These are phyloP conservation scores for Drosophila prolongata DNA, from an alignment of 2,888 invertebrate species.

Conservation along the genomic window DNA sequence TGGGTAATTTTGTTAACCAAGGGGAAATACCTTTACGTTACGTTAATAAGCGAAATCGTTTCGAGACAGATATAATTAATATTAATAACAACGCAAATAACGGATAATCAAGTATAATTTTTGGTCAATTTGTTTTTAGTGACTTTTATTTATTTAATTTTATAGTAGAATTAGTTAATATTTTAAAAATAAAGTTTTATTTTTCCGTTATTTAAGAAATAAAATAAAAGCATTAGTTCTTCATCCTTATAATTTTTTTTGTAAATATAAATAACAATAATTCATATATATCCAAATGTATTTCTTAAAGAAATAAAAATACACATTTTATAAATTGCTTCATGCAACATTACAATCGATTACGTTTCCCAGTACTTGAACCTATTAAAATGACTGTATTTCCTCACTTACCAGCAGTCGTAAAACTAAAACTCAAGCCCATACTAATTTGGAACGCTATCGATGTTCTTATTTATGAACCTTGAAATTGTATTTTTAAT, in stretches of 20 bases:
- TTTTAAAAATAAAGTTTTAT: too few relatives aligned
- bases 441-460: constrained; percentile 52
- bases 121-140: too few relatives aligned
- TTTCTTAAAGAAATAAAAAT: not conserved
- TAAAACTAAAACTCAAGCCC: constrained; percentile 51
- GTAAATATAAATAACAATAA: too few relatives aligned
- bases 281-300: not conserved
- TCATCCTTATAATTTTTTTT: too few relatives aligned
- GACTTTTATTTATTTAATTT: too few relatives aligned
- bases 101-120: not conserved
- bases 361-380: not conserved
- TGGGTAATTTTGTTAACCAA: not conserved
- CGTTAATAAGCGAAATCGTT: not conserved
- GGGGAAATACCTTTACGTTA: not conserved
- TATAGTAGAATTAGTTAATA: too few relatives aligned
- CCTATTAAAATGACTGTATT: constrained; percentile 1
- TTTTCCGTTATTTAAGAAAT: too few relatives aligned
- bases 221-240: too few relatives aligned
- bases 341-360: constrained; percentile 1
- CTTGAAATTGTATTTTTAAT: constrained; percentile 76
- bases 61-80: not conserved
- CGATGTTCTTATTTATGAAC: constrained; percentile 52
- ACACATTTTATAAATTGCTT: not conserved
- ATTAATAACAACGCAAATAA: not conserved
- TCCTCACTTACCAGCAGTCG: constrained; percentile 1